Conservation (phyloP, 2,113 vertebrate species). For the Amphilophus citrinellus region DNA sequence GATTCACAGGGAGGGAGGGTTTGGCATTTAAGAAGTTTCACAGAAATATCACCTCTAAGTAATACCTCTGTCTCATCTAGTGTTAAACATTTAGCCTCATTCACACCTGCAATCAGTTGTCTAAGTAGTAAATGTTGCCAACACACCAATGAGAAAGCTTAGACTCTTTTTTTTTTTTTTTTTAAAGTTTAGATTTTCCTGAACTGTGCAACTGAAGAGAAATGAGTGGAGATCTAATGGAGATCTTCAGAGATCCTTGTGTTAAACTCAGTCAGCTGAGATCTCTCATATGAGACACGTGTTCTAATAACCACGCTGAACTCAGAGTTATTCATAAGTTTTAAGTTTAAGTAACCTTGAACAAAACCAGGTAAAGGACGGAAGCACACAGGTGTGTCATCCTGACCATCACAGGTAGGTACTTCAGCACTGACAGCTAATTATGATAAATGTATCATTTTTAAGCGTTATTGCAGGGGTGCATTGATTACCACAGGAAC, state of each 20-base stretch:
- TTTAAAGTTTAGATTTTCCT: not conserved
- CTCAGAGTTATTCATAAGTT: not conserved
- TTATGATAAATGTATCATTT: not conserved
- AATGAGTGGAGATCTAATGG: not conserved
- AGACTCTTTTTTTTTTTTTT: no score
- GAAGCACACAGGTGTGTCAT: not conserved
- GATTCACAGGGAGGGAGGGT: not conserved
- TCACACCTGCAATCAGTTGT: not conserved
- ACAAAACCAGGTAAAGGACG: not conserved
- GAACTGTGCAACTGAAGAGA: not conserved
- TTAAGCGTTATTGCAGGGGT: not conserved
- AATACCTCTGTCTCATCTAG: not conserved
- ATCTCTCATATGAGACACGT: not conserved
- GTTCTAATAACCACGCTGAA: not conserved
- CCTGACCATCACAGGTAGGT: not conserved
- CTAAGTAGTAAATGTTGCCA: not conserved
- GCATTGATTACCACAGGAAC: constrained; percentile 1
- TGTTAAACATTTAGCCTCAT: not conserved
- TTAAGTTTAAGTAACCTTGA: not conserved
- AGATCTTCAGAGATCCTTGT: not conserved
- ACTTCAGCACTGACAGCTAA: not conserved
- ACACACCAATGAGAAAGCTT: not conserved
- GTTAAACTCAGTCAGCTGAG: not conserved
- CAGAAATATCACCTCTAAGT: not conserved
- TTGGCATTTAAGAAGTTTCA: not conserved